phyloP scores from a whole-genome alignment of 2,797 vertebrate genomes.

The Hybognathus amarus region DNA sequence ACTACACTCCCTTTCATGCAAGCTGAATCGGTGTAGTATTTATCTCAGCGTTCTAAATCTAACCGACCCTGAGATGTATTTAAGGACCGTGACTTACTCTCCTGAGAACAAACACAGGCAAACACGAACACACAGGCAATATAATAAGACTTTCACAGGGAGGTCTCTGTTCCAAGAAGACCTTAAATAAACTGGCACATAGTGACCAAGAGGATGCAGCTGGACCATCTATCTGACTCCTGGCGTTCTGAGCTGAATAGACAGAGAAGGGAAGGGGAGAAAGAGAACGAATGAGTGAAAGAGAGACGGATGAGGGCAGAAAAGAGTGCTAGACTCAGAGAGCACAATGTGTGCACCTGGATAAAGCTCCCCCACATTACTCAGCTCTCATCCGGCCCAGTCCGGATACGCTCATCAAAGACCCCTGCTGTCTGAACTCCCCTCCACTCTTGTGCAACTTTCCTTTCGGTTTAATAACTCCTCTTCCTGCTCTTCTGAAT shows the following conservation, averaged over 20 bases:
- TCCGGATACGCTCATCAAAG: slow-evolving; percentile 59
- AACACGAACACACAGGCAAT: slow-evolving; percentile 45
- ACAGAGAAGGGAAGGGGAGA: slow-evolving; percentile 16
- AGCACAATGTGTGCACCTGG: slow-evolving; percentile 64
- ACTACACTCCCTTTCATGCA: slow-evolving; percentile 24
- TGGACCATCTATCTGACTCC: slow-evolving; percentile 60
- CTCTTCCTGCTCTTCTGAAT: slow-evolving; percentile 59
- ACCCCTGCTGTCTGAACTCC: slow-evolving; percentile 50
- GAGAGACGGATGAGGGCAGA: slow-evolving; percentile 47
- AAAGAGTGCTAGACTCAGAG: slow-evolving; percentile 41
- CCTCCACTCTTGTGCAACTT: slow-evolving; percentile 41
- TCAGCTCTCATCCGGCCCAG: slow-evolving; percentile 51
- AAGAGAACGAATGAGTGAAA: slow-evolving; percentile 24
- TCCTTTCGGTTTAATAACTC: slow-evolving; percentile 47
- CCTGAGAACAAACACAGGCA: slow-evolving; percentile 27
- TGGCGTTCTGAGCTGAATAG: slow-evolving; percentile 49
- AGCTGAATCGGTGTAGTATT: neutral
- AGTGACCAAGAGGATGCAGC: slow-evolving; percentile 62
- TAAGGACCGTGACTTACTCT: slow-evolving; percentile 23
- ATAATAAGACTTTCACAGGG: slow-evolving; percentile 52
- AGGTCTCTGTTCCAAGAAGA: slow-evolving; percentile 54
- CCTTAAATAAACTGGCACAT: slow-evolving; percentile 55
- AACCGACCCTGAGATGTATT: slow-evolving; percentile 46
- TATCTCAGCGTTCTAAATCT: slow-evolving; percentile 23
- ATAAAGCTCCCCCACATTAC: slow-evolving; percentile 51